These are phyloP conservation scores for Phocides pigmalion DNA, from an alignment of 1,140 invertebrate species.

Conservation along the genomic window DNA sequence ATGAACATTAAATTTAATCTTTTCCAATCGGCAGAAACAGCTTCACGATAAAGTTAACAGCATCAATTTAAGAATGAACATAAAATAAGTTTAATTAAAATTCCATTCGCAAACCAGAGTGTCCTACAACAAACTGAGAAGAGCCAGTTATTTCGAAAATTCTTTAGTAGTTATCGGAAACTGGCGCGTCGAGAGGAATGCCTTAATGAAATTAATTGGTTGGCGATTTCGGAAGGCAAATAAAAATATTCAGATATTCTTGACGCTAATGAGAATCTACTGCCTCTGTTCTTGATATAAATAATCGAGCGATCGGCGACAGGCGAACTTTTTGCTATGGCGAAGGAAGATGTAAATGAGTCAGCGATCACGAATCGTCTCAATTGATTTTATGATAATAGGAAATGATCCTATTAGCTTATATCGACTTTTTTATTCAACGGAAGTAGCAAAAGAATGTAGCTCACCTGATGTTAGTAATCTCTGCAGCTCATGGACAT, in stretches of 20 bases:
- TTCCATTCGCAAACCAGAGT: slow-evolving; percentile 59
- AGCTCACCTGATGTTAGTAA: too few relatives aligned
- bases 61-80: slow-evolving; percentile 34
- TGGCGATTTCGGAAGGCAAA: slow-evolving; percentile 58
- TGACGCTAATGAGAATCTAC: slow-evolving; percentile 69
- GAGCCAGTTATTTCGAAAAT: slow-evolving; percentile 62
- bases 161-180: slow-evolving; percentile 62
- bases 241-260: slow-evolving; percentile 55
- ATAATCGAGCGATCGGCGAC: slow-evolving; percentile 25
- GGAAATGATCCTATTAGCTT: slow-evolving; percentile 22
- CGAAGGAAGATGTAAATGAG: slow-evolving; percentile 13
- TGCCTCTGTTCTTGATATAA: slow-evolving; percentile 32
- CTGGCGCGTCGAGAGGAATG: slow-evolving; percentile 62
- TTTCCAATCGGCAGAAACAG: not conserved
- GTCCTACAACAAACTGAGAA: slow-evolving; percentile 53
- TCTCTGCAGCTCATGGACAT: too few relatives aligned
- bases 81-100: slow-evolving; percentile 70
- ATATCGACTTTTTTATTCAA: not conserved
- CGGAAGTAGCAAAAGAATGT: too few relatives aligned
- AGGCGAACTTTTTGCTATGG: slow-evolving; percentile 18
- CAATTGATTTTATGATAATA: slow-evolving; percentile 27
- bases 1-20: not conserved
- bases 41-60: slow-evolving; percentile 35
- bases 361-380: slow-evolving; percentile 14
- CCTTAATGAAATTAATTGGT: slow-evolving; percentile 75